Evolutionary conservation across 2,888 invertebrate species (phyloP), one percentile per base, ranked within the genome.

Genomic region (Cephus rjabovi): DNA sequence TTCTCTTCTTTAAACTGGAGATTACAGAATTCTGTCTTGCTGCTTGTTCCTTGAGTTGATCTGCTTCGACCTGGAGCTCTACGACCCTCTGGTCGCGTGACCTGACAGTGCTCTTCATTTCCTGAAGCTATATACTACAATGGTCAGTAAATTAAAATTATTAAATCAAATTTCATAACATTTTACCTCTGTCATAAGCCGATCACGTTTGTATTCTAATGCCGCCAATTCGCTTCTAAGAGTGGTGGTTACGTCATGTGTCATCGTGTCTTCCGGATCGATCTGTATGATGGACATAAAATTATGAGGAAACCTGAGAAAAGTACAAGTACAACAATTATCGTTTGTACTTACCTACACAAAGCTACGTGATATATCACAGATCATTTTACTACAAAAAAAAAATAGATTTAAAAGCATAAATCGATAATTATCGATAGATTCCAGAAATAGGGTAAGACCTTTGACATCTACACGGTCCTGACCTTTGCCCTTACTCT

Each of bases 181-280:
- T 80, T 83, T 93, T 91, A 97, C 95, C 93, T 97, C 97, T 76
- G 94, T 94, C 81, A 95, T 93, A 34, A 97, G 93, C 80, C 96
- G 95, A 89, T 97, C 97, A 81, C 96, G 93, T 92, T 97, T 97
- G 90, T 96, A 97, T 88, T 96, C 96, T 75, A 97, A 92, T 3
- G 95, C 97, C 31, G 97, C 97, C 84, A 97, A 92, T 91, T 97
- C 97, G 91, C 97, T 97, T 84, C 96, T 94, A 80, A 97, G 92
- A 12, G 95, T 93, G 69, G 96, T 96, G 37, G 96, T 94, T 84
- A 96, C 92, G 90, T 97, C 97, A 88, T 95, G 94, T 80, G 89
- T 87, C 87, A 90, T 91, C 89, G 87, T 87, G 80, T 90, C 89
- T 31, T 90, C 89, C 34, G 84, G 76, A n/a, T 92, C 90, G 68